Base-by-base conservation (phyloP, 2,113 vertebrate genomes). In the Urocitellus parryii region DNA sequence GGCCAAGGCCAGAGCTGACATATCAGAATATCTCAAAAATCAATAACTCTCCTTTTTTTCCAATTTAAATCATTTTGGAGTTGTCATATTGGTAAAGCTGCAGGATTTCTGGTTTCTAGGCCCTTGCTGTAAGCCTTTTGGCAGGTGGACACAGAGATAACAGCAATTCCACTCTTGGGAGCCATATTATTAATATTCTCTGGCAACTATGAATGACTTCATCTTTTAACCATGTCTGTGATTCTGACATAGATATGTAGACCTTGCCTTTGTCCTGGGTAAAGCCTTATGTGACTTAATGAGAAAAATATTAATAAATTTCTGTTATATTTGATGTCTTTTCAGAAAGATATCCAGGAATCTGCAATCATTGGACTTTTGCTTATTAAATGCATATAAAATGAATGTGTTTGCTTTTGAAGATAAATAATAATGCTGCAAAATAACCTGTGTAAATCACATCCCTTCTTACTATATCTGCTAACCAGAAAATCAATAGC, bases 401-500 rank as follows among this genome's bases (percentile, higher is more conserved):
- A 95, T 86, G 12, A 91, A 87, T 84, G n/a, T 45, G 6, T 61
- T 93, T 89, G 51, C 25, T 42, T 96, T 80, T 45, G 6, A 90
- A 94, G 70, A 89, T 56, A 89, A 95, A 87, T 74, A 93, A 92
- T 48, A 93, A 90, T 74, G 22, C 34, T 84, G 5, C 37, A 90
- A 95, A 96, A 92, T 81, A 90, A 82, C 51, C 42, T 80, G 18
- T 78, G 29, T 90, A 92, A 96, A 94, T 96, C 76, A 81, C 16
- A 61, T 63, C 16, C 4, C 20, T 96, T 77, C 70, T 90, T 82
- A 48, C 48, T 74, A 37, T 58, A 87, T 17, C 56, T 90, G 39
- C 48, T 95, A 97, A 96, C 48, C 37, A 95, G 87, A 96, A 97
- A 97, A 95, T 96, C 48, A 96, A 90, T 88, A 87, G 5, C 67